These are phyloP conservation scores for Apotomis turbidana DNA, from an alignment of 2,888 invertebrate genomes.

Conservation along the genomic window DNA sequence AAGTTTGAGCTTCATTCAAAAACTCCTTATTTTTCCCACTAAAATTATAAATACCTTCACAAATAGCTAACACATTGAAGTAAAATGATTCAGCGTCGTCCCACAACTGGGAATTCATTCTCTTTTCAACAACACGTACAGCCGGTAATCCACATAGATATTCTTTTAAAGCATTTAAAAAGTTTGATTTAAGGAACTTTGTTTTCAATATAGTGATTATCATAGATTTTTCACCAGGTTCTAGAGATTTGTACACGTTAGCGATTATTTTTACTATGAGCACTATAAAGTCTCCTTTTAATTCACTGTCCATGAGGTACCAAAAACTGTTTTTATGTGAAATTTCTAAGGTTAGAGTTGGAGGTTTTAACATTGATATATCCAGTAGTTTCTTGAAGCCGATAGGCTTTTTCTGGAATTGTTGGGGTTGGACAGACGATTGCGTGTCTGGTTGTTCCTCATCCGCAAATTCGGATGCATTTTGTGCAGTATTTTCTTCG, in stretches of 20 bases:
- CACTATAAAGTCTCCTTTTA: slow-evolving; percentile 77
- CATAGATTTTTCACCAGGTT: slow-evolving; percentile 64
- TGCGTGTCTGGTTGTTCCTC: slow-evolving; percentile 59
- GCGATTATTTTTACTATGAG: slow-evolving; percentile 74
- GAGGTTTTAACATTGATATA: slow-evolving; percentile 67
- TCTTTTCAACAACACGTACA: slow-evolving; percentile 69
- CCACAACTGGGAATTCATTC: slow-evolving; percentile 73
- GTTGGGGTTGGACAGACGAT: slow-evolving; percentile 51
- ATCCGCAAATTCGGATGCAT: slow-evolving; percentile 57
- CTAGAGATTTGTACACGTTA: slow-evolving; percentile 65
- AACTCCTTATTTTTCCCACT: slow-evolving; percentile 56
- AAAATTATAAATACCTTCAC: slow-evolving; percentile 65
- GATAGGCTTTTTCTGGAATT: slow-evolving; percentile 70
- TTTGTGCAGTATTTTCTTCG: slow-evolving; percentile 57
- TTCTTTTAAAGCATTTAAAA: slow-evolving; percentile 62
- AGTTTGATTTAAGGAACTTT: slow-evolving; percentile 65
- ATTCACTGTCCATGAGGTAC: slow-evolving; percentile 68
- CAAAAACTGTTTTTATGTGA: slow-evolving; percentile 74
- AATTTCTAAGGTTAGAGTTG: slow-evolving; percentile 71
- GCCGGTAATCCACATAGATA: slow-evolving; percentile 64
- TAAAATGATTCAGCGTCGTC: slow-evolving; percentile 72
- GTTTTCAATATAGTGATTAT: slow-evolving; percentile 61
- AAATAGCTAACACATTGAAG: slow-evolving; percentile 59
- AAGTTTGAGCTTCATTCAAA: slow-evolving; percentile 56
- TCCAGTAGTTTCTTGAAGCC: slow-evolving; percentile 75